These are phyloP conservation scores for Lacanobia oleracea DNA, from an alignment of 2,888 invertebrate genomes.

Conservation along the genomic window DNA sequence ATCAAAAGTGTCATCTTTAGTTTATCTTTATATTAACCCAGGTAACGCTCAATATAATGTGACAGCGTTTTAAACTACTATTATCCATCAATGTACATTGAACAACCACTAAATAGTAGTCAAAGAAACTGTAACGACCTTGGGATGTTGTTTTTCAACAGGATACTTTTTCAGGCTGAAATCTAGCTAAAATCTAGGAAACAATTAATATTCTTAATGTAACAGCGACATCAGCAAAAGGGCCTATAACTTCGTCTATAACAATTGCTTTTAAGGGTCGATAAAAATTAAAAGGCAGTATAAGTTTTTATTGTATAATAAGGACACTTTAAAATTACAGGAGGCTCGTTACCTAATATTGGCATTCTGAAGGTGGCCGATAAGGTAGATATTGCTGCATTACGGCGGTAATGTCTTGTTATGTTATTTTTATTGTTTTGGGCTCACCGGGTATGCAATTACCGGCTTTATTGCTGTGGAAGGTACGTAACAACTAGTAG, in stretches of 20 bases:
- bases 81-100: no score
- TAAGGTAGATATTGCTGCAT: constrained; percentile 31
- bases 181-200: background rate
- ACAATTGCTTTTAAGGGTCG: constrained; percentile 17
- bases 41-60: no score
- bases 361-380: constrained; percentile 23
- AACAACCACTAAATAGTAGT: no score
- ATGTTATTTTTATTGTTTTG: constrained; percentile 44
- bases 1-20: no score
- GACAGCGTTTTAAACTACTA: no score
- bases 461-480: constrained; percentile 33
- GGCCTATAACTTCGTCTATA: constrained; percentile 10
- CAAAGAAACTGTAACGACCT: background rate
- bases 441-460: constrained; percentile 29
- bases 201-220: constrained; percentile 11
- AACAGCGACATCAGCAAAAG: constrained; percentile 11
- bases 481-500: background rate
- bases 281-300: constrained; percentile 47
- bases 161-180: background rate
- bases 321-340: constrained; percentile 36
- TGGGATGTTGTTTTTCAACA: background rate
- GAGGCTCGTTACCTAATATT: constrained; percentile 21
- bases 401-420: constrained; percentile 20
- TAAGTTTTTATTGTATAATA: constrained; percentile 33
- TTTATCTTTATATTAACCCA: no score